Evolutionary conservation across 2,888 invertebrate genomes (phyloP), one percentile per base, ranked within the genome.

Genomic region (Philereme vetulata): DNA sequence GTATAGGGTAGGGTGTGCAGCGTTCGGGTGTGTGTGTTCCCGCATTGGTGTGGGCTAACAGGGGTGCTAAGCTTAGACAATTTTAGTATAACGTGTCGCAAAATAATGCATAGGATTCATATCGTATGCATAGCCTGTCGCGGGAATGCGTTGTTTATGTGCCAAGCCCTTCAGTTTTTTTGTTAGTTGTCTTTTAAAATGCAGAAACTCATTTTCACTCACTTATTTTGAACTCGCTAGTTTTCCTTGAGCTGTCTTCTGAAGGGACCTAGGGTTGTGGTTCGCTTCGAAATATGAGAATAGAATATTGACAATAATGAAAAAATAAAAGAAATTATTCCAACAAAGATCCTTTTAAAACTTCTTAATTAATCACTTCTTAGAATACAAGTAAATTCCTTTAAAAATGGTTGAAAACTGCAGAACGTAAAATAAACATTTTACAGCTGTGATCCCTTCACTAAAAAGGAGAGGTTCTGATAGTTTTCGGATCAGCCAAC

Each of bases 41-140:
- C 62, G 66, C 54, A 65, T 47, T 52, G 55, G 78, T 74, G 77
- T 78, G 80, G 84, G 85, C 55, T 51, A 44, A 46, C 54, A 44
- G 48, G 85, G 80, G 84, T 86, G 87, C 86, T 90, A 87, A 89
- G 90, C 89, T 91, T 89, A 90, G 90, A 90, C 87, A 86, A 89
- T 86, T 90, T 90, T 86, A 88, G 86, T 85, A 85, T 87, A 82
- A 85, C 84, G 83, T 79, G 77, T 81, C 80, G 78, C 81, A 78
- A 85, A 88, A 89, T 87, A 87, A 88, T 86, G 84, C 82, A 84
- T 79, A 72, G 65, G 64, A 72, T 72, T 77, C 76, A 81, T 82
- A 82, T 76, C 74, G 77, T 78, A 82, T 82, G 83, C 82, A 82
- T 81, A 78, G 80, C 72, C 71, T 77, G 80, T 81, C 80, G 76